Percentiles rank a stretch among this genome's conserved stretches.
Evolutionary conservation across 2,888 invertebrate genomes (phyloP).

Genomic region (Cantharis rufa): DNA sequence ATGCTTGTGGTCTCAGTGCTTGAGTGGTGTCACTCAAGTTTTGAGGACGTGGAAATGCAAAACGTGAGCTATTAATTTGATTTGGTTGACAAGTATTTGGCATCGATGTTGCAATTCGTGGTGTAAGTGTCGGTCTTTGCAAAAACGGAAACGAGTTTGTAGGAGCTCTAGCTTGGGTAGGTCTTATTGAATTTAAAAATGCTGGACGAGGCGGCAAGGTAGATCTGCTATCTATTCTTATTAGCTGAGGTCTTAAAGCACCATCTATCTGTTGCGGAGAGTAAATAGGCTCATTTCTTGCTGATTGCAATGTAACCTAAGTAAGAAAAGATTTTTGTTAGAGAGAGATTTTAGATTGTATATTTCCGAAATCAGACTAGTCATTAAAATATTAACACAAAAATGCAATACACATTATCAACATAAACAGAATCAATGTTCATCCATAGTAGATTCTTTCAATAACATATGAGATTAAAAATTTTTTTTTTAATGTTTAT

Average conservation of each 20-base stretch:
- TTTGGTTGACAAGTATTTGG: slow-evolving; percentile 29
- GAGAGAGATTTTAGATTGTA: background rate
- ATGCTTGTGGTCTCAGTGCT: slow-evolving; percentile 1
- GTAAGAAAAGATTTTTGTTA: background rate
- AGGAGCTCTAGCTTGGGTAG: slow-evolving; percentile 47
- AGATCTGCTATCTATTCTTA: slow-evolving; percentile 56
- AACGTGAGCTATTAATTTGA: background rate
- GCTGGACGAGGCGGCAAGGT: slow-evolving; percentile 47
- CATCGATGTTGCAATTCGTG: slow-evolving; percentile 38
- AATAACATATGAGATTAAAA: too few relatives aligned
- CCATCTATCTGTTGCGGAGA: slow-evolving; percentile 25
- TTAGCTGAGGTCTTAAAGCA: slow-evolving; percentile 49
- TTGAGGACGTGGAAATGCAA: background rate
- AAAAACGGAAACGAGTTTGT: slow-evolving; percentile 42
- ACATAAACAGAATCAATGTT: too few relatives aligned
- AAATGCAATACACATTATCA: too few relatives aligned
- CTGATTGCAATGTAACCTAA: slow-evolving; percentile 23
- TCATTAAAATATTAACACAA: too few relatives aligned
- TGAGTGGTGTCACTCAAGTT: too few relatives aligned
- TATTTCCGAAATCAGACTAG: background rate
- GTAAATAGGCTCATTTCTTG: slow-evolving; percentile 27
- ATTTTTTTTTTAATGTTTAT: too few relatives aligned
- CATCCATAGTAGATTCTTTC: too few relatives aligned
- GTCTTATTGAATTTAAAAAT: slow-evolving; percentile 44
- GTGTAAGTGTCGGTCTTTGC: slow-evolving; percentile 42